These are phyloP conservation scores for Zaprionus obscuricornis DNA, from an alignment of 2,888 invertebrate species.

Conservation along the genomic window DNA sequence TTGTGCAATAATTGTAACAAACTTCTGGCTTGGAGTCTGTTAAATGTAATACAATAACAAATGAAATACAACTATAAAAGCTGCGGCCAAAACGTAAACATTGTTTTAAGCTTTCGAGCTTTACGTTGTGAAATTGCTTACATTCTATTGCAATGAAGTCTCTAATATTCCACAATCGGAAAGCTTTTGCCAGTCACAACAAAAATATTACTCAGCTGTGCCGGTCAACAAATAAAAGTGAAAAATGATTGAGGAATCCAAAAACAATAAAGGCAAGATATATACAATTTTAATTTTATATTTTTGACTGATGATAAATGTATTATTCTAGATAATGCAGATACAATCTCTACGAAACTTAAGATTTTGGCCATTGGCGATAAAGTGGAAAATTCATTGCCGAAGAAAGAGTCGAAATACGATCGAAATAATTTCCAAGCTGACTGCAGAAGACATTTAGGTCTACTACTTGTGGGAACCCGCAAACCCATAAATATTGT, in stretches of 20 bases:
- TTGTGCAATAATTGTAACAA: too few species aligned
- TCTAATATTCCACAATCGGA: neutral
- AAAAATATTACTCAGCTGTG: neutral
- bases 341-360: neutral
- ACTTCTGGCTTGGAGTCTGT: too few species aligned
- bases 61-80: too few species aligned
- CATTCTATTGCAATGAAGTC: too few species aligned
- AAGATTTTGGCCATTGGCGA: constrained; percentile 32
- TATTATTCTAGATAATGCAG: neutral
- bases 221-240: neutral
- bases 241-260: too few species aligned
- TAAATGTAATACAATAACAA: too few species aligned
- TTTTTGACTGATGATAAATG: too few species aligned
- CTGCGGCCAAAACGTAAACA: neutral
- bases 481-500: neutral
- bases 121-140: neutral
- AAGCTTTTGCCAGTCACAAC: neutral
- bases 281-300: too few species aligned
- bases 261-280: too few species aligned
- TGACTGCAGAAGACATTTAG: neutral
- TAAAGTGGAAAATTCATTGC: neutral
- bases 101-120: neutral
- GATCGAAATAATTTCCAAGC: neutral
- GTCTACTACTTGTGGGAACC: neutral
- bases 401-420: neutral